phyloP scores from a whole-genome alignment of 2,113 vertebrate genomes.

The Leiothrix lutea region DNA sequence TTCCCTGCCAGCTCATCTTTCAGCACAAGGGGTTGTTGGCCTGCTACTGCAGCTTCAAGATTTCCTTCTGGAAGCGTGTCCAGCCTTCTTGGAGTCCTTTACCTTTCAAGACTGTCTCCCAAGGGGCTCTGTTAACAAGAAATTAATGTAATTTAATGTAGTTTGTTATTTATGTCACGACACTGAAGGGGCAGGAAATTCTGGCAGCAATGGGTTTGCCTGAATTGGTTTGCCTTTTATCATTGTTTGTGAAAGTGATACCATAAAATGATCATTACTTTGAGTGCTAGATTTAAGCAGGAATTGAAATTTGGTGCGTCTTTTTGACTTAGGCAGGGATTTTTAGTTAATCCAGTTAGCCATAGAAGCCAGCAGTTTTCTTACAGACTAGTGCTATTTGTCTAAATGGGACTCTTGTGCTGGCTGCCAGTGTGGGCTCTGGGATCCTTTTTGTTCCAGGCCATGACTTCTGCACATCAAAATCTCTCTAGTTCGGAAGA shows the following conservation, averaged over 20 bases:
- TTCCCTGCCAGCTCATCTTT: background rate
- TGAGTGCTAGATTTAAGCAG: background rate
- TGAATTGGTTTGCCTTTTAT: background rate
- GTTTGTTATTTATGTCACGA: background rate
- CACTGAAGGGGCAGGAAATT: background rate
- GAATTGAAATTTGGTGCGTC: background rate
- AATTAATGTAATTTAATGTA: background rate
- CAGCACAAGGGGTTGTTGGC: background rate
- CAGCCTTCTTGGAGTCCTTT: background rate
- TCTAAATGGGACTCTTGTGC: background rate
- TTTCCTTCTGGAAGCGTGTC: background rate
- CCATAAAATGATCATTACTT: background rate
- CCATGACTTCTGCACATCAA: background rate
- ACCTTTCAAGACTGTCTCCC: background rate
- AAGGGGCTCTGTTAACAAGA: background rate
- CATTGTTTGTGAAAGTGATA: background rate
- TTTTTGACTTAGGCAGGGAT: background rate
- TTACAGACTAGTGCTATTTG: background rate
- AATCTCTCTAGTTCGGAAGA: background rate
- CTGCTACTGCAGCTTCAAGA: background rate
- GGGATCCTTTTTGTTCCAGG: background rate
- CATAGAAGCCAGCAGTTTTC: background rate
- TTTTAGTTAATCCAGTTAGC: background rate
- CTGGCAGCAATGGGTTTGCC: background rate
- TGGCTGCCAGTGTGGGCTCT: background rate